Evolutionary conservation across 2,888 invertebrate genomes (phyloP).

Genomic region (Euproctis similis): DNA sequence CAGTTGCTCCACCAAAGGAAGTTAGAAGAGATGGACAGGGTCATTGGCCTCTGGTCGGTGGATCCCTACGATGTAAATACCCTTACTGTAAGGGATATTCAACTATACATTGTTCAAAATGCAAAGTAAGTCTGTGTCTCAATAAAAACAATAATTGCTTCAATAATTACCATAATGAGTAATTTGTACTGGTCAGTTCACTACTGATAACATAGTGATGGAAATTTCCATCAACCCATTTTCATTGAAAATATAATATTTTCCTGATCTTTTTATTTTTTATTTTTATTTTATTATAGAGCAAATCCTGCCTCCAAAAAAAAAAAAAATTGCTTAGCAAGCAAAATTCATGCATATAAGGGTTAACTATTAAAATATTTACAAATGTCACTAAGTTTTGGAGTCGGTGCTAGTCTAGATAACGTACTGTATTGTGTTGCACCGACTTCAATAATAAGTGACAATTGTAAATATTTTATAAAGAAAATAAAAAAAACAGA

Average conservation of each 20-base stretch:
- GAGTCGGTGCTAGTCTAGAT: too few relatives aligned
- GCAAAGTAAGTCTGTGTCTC: slow-evolving; percentile 16
- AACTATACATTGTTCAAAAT: slow-evolving; percentile 10
- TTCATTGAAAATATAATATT: background rate
- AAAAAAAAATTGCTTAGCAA: too few relatives aligned
- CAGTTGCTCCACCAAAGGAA: slow-evolving; percentile 18
- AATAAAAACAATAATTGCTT: slow-evolving; percentile 20
- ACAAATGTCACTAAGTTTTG: too few relatives aligned
- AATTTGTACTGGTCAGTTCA: background rate
- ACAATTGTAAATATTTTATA: too few relatives aligned
- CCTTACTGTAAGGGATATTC: slow-evolving; percentile 20
- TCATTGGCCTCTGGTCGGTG: slow-evolving; percentile 19
- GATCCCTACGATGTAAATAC: slow-evolving; percentile 18
- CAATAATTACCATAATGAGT: slow-evolving; percentile 9
- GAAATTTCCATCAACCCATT: background rate
- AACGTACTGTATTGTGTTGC: too few relatives aligned
- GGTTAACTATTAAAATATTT: too few relatives aligned
- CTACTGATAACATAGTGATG: background rate
- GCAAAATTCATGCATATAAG: too few relatives aligned
- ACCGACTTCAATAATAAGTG: too few relatives aligned
- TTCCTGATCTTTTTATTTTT: background rate
- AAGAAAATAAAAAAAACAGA: too few relatives aligned
- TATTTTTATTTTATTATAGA: background rate
- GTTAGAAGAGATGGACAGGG: slow-evolving; percentile 12
- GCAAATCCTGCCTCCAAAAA: too few relatives aligned